Evolutionary conservation across 2,113 vertebrate genomes (phyloP), one percentile per base, ranked within the genome.

Genomic region (Cebidichthys violaceus): DNA sequence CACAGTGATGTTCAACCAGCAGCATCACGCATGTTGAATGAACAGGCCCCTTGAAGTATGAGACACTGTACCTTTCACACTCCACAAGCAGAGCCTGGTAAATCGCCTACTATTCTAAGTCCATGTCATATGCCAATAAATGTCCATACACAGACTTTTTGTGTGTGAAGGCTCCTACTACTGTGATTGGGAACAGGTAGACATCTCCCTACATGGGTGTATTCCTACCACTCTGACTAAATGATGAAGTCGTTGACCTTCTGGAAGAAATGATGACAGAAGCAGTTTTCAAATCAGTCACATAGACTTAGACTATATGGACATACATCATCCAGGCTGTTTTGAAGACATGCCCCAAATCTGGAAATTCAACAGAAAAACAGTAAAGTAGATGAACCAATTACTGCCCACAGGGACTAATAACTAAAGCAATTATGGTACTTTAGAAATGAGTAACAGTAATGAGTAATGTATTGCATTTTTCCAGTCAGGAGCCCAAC

Each of bases 381-480:
- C 73, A 77, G 55, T 33, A 33, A 33, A 84, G 80, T 52, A 31
- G 67, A 85, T 77, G 75, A 86, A 84, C 39, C 73, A 85, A 84
- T 88, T 83, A 85, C 76, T 79, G 66, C 70, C 80, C 77, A 75
- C 29, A 24, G 84, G 78, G 84, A 86, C 60, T 65, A 86, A 83
- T 84, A 87, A 87, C 73, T 67, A 35, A 75, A 79, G 86, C 75
- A 84, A 82, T 86, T 79, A 84, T 70, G 43, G 59, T 66, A 62
- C 45, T 83, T 82, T 64, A 84, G 67, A 89, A 90, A 91, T 84
- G 67, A 92, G 75, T 86, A 87, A 82, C 77, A 82, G 74, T 86
- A 92, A 92, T 90, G 84, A 89, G 88, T 90, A 67, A 88, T 89
- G 76, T 83, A 83, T 87, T 90, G 61, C 62, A 77, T 78, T 83